A percentile compares a stretch with the other conserved stretches of the same genome.
These are phyloP conservation scores for Leptinotarsa haldemani DNA, from an alignment of 2,888 invertebrate species.

Conservation along the genomic window DNA sequence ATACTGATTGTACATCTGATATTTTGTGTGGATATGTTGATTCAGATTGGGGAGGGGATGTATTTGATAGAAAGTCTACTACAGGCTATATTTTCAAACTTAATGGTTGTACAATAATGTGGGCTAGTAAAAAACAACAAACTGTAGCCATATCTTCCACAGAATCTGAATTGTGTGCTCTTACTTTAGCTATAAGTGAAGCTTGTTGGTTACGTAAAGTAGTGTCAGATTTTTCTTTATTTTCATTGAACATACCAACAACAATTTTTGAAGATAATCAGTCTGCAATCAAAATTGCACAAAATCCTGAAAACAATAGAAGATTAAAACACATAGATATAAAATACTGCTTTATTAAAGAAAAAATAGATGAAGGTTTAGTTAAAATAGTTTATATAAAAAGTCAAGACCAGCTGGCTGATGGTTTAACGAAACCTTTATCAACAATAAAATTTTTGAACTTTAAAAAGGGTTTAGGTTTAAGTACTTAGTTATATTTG, in stretches of 20 bases:
- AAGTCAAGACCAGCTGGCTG: background rate
- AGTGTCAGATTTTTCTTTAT: conserved; percentile 8
- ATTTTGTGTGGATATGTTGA: too few species aligned
- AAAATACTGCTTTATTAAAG: too few species aligned
- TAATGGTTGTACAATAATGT: conserved; percentile 12
- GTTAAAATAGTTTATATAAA: background rate
- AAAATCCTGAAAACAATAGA: background rate
- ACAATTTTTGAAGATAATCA: background rate
- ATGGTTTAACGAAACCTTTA: background rate
- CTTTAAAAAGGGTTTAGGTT: too few species aligned
- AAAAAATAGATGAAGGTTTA: too few species aligned
- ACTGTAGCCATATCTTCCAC: background rate
- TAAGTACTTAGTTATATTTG: too few species aligned
- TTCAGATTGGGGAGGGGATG: too few species aligned
- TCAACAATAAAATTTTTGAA: background rate
- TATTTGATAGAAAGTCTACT: conserved; percentile 14
- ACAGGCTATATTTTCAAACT: conserved; percentile 19
- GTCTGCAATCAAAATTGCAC: conserved; percentile 1
- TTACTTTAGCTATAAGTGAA: conserved; percentile 16
- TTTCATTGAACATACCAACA: background rate
- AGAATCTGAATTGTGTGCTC: conserved; percentile 17
- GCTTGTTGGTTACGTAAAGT: conserved; percentile 22
- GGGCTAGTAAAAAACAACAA: conserved; percentile 19
- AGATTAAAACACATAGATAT: too few species aligned
- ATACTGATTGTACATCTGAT: too few species aligned